phyloP scores from a whole-genome alignment of 2,888 invertebrate species.

The Napeogenes inachia region DNA sequence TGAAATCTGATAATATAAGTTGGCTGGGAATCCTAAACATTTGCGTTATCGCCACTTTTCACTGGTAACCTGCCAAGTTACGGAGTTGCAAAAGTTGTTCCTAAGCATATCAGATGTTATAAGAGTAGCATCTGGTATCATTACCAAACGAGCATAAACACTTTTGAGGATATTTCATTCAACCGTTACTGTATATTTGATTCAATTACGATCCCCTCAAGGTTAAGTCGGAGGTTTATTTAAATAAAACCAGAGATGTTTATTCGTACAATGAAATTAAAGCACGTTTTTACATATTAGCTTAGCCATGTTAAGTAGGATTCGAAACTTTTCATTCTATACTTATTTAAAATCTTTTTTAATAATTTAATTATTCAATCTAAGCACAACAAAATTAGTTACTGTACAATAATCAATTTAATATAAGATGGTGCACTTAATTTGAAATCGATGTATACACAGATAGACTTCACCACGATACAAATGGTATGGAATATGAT shows the following conservation, averaged over 20 bases:
- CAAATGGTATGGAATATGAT: too few species aligned
- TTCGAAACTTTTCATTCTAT: too few species aligned
- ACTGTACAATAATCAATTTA: too few species aligned
- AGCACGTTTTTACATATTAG: not conserved
- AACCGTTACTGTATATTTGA: not conserved
- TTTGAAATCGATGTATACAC: too few species aligned
- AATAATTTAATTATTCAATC: too few species aligned
- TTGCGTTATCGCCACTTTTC: conserved; percentile 18
- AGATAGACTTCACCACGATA: too few species aligned
- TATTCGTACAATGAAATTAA: not conserved
- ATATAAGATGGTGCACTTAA: too few species aligned
- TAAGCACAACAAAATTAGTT: too few species aligned
- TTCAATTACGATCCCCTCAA: not conserved
- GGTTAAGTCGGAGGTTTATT: not conserved
- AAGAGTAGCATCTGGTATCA: conserved; percentile 4
- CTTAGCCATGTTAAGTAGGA: too few species aligned
- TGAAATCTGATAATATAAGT: conserved; percentile 19
- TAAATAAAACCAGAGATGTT: not conserved
- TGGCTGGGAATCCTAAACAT: conserved; percentile 21
- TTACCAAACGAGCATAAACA: conserved; percentile 1
- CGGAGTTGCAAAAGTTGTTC: not conserved
- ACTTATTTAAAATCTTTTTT: too few species aligned
- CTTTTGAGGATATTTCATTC: not conserved
- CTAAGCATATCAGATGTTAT: conserved; percentile 1
- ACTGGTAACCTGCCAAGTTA: conserved; percentile 23